Evolutionary conservation across 1,140 invertebrate genomes (phyloP).

Genomic region (Sitophilus oryzae): DNA sequence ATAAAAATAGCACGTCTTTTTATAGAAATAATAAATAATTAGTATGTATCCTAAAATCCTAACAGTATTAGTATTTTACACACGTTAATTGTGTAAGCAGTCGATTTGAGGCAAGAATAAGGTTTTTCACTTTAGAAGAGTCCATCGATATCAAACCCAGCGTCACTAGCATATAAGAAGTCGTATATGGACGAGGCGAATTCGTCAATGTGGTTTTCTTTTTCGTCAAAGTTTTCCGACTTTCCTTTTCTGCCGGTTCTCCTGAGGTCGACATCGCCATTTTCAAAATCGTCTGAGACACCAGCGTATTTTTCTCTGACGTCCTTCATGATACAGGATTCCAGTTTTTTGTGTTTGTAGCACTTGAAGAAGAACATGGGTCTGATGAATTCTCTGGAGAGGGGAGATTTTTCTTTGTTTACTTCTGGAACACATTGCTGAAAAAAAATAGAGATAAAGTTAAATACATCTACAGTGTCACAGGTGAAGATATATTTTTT

Average conservation of each 20-base stretch:
- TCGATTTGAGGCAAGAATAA: too few species aligned
- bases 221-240: constrained; percentile 32
- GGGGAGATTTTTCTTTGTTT: constrained; percentile 52
- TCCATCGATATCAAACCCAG: constrained; percentile 48
- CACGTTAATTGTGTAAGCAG: too few species aligned
- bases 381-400: constrained; percentile 55
- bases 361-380: constrained; percentile 66
- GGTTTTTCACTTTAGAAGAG: constrained; percentile 47
- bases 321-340: constrained; percentile 64
- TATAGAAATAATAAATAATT: neutral
- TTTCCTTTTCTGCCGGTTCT: constrained; percentile 42
- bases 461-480: too few species aligned
- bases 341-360: constrained; percentile 64
- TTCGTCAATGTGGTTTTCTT: constrained; percentile 48
- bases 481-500: too few species aligned
- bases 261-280: constrained; percentile 50
- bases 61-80: too few species aligned
- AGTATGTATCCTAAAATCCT: too few species aligned
- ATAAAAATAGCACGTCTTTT: constrained; percentile 5
- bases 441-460: constrained; percentile 33
- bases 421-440: constrained; percentile 61
- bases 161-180: constrained; percentile 49
- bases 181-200: constrained; percentile 52
- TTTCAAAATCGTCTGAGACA: constrained; percentile 50
- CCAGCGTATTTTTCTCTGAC: constrained; percentile 53